Evolutionary conservation across 2,113 vertebrate species (phyloP).

Genomic region (Mesembrinibis cayennensis): DNA sequence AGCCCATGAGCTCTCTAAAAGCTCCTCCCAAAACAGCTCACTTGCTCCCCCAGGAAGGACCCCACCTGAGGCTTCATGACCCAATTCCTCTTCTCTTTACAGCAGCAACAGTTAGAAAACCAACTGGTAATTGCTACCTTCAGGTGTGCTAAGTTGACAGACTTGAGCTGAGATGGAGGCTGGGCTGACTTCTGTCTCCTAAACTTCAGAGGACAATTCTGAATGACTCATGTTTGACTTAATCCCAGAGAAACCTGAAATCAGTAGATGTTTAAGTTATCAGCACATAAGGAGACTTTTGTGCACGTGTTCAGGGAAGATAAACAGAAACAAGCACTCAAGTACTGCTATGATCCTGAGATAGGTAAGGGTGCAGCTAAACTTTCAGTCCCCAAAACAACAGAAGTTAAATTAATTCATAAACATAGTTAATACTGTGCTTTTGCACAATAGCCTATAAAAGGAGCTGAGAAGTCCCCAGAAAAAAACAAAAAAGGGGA

Average conservation of each 20-base stretch:
- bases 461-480: not conserved
- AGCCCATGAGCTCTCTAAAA: not conserved
- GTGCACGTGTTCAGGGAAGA: not conserved
- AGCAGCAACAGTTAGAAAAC: not conserved
- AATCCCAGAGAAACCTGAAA: not conserved
- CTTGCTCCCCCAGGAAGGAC: not conserved
- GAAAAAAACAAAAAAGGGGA: not conserved
- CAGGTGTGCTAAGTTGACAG: not conserved
- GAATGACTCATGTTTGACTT: not conserved
- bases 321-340: not conserved
- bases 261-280: not conserved
- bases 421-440: not conserved
- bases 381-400: not conserved
- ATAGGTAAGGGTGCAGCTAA: not conserved
- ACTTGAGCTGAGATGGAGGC: not conserved
- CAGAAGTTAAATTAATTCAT: not conserved
- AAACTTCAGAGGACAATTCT: not conserved
- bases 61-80: not conserved
- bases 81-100: not conserved
- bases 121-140: not conserved
- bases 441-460: not conserved
- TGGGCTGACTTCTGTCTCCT: not conserved
- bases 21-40: not conserved
- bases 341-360: not conserved
- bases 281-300: not conserved